These are phyloP conservation scores for Diglossa cyanea DNA, from an alignment of 2,797 vertebrate genomes.

Conservation along the genomic window DNA sequence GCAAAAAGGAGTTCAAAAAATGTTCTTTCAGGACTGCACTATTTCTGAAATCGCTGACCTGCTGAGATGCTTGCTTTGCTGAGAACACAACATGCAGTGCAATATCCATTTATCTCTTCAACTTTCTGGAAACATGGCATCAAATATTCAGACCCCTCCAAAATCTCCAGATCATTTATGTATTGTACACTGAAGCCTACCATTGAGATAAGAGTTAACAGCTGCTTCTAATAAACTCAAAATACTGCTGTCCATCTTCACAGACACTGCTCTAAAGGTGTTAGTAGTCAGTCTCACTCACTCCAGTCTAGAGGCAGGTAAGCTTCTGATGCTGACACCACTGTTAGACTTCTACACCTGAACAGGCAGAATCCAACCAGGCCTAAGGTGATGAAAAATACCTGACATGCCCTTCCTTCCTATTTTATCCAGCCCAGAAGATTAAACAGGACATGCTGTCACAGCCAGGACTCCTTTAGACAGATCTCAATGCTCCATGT, in stretches of 20 bases:
- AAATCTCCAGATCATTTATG: background rate
- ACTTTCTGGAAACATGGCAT: background rate
- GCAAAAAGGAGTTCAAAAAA: slow-evolving; percentile 17
- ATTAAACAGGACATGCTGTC: background rate
- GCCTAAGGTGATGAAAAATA: background rate
- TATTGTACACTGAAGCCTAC: background rate
- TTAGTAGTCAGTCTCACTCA: background rate
- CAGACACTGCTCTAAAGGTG: background rate
- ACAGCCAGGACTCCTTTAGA: background rate
- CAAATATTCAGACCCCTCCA: background rate
- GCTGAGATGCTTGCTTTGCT: slow-evolving; percentile 20
- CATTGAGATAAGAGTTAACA: background rate
- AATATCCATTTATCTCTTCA: background rate
- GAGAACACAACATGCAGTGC: background rate
- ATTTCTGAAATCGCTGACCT: slow-evolving; percentile 23
- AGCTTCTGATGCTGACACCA: background rate
- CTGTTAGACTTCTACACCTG: background rate
- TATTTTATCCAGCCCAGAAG: background rate
- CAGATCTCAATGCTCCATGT: background rate
- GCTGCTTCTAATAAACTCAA: background rate
- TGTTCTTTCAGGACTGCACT: background rate
- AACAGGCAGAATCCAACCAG: background rate
- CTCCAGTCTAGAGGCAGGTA: background rate
- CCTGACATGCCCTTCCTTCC: background rate
- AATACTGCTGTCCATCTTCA: background rate